Conservation (phyloP, 2,888 invertebrate species). For the Chydorus sphaericus region DNA sequence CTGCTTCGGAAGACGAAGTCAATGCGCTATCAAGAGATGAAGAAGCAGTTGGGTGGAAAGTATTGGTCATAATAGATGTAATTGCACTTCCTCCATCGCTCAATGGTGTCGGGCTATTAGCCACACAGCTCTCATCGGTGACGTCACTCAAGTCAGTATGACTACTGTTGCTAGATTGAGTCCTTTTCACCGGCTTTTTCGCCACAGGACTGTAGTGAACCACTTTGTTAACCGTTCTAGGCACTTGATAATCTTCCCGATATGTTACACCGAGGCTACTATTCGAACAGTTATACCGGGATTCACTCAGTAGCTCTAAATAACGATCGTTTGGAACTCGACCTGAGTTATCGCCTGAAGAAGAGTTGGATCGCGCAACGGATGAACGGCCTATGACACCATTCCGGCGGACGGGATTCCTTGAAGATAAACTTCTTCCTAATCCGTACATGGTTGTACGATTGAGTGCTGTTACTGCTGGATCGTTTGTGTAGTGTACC, state of each 20-base stretch:
- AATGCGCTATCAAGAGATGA: too few species aligned
- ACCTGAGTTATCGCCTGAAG: not conserved
- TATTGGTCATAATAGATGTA: not conserved
- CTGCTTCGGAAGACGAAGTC: too few species aligned
- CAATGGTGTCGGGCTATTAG: too few species aligned
- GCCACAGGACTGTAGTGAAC: too few species aligned
- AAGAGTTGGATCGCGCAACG: not conserved
- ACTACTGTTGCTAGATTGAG: not conserved
- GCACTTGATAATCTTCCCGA: constrained; percentile 8
- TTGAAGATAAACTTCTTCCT: not conserved
- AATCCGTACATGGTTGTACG: not conserved
- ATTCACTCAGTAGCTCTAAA: constrained; percentile 8
- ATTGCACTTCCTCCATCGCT: not conserved
- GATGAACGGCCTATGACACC: not conserved
- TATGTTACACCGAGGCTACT: not conserved
- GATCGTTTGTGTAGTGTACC: not conserved
- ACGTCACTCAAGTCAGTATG: not conserved
- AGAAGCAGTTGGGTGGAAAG: not conserved
- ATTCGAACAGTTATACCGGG: too few species aligned
- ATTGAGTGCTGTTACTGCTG: not conserved
- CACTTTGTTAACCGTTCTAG: not conserved
- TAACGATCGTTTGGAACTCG: not conserved
- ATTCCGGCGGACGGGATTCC: not conserved
- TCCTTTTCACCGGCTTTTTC: not conserved
- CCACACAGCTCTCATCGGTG: not conserved